Evolutionary conservation across 2,888 invertebrate genomes (phyloP), one percentile per base, ranked within the genome.

Genomic region (Lypha dubia): DNA sequence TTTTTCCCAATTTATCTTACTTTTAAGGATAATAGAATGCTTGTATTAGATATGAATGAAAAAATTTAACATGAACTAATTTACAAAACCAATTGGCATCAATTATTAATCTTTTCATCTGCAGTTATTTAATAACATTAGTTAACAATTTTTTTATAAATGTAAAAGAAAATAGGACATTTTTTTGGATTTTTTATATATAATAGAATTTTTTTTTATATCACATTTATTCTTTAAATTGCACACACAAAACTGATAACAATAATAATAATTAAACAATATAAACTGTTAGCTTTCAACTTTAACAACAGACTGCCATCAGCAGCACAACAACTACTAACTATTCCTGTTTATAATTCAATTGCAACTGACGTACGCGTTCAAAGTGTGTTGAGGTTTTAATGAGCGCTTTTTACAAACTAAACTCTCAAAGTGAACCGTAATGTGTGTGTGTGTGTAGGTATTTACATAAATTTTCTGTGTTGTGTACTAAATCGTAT

Each of bases 331-430:
- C 83, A 49, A 81, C 70, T 56, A 79, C 62, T 62, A 77, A 70
- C 65, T 62, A 68, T 60, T 81, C 81, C 65, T 77, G 81, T 81
- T 84, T 60, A 80, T 71, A 80, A 84, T 85, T 81, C 79, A 83
- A 85, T 84, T 87, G 86, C 87, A 87, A 87, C 86, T 87, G 84
- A 84, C 73, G 83, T 83, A 32, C 56, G 38, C 67, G 67, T 67
- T 81, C 63, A 53, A 77, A 49, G 80, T 74, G 80, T 74, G 56
- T 68, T 17, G 49, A 62, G 75, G 83, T 83, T 76, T 79, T 83
- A 79, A 76, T 76, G 68, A 75, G 80, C 73, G 63, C 53, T 75
- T 73, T 44, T 51, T 24, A 38, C 62, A 67, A 67, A 77, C 68
- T 77, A 20, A 77, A 77, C 77, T 73, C 41, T 65, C 44, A 44